Conservation (phyloP, 2,113 vertebrate species). For the Tretioscincus oriximinensis region DNA sequence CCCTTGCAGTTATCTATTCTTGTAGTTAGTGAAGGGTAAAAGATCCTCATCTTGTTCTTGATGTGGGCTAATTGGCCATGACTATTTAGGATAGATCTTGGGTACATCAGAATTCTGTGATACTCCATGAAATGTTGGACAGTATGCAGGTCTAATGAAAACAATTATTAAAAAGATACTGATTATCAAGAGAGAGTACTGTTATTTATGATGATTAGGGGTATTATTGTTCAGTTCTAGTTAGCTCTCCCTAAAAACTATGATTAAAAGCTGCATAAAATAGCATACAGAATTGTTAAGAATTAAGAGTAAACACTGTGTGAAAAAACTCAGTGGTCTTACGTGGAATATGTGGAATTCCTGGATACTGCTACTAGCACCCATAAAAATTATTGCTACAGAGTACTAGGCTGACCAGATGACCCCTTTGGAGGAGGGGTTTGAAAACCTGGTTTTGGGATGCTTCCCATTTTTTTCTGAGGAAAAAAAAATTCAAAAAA, state of each 20-base stretch:
- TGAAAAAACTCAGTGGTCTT: not conserved
- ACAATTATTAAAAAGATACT: not conserved
- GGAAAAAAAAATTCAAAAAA: no score
- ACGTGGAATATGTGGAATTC: no score
- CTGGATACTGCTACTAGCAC: no score
- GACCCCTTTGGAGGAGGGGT: no score
- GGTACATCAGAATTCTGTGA: not conserved
- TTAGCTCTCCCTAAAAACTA: no score
- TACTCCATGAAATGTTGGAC: not conserved
- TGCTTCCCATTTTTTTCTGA: no score
- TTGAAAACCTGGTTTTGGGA: no score
- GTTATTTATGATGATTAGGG: no score
- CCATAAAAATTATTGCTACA: no score
- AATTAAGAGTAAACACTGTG: not conserved
- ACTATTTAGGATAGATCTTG: not conserved
- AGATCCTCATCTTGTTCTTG: not conserved
- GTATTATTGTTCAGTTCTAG: not conserved
- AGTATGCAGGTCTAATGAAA: not conserved
- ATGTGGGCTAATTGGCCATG: not conserved
- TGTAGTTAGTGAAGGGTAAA: conserved; percentile 46
- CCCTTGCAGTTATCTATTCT: no score
- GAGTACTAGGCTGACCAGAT: no score
- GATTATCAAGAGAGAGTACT: not conserved
- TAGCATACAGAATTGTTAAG: not conserved
- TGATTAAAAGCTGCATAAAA: not conserved